Base-by-base conservation (phyloP, 2,888 invertebrate genomes). In the Stenoptilia bipunctidactyla region DNA sequence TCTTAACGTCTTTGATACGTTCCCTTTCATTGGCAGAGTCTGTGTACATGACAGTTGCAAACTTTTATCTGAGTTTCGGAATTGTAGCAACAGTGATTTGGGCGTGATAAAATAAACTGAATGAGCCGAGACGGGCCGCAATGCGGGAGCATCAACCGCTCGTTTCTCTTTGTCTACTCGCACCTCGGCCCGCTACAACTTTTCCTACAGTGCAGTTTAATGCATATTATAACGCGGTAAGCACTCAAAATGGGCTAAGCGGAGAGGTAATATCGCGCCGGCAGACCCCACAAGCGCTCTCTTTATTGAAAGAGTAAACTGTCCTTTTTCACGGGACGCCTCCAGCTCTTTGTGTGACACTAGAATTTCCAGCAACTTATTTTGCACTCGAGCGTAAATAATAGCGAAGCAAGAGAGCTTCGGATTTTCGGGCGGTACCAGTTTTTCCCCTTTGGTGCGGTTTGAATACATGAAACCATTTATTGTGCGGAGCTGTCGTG, bases 1-100 rank as follows among this genome's bases (percentile, higher is more conserved):
- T 80, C 82, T 79, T 79, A 76, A 76, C 77, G 73, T 80, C 77
- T 82, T 76, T 76, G 79, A 77, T 80, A 80, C 71, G 63, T 64
- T 60, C 70, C 69, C 67, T 70, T 66, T 61, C 74, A 76, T 74
- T 75, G 74, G 71, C 71, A 75, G 71, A 71, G 58, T 53, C 66
- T 60, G 67, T 76, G 76, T 66, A 59, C 57, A 60, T 65, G 79
- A 79, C 75, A 76, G 36, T 20, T 30, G 30, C 6, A 4, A 30
- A 30, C 30, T 30, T 30, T 4, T 30, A 30, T 30, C 30, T 12
- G 13, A 20, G 20, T 9, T n/a, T 4, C 34, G 9, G 13, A n/a
- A 14, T 66, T 69, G 53, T 72, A 58, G 75, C 64, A 77, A 76
- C 77, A 75, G 71, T 76, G 76, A 77, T 77, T 77, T 73, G 67